Percentiles rank a stretch among this genome's conserved stretches.
These are phyloP conservation scores for Pseudochirops corinnae DNA, from an alignment of 2,797 vertebrate genomes.

Conservation along the genomic window DNA sequence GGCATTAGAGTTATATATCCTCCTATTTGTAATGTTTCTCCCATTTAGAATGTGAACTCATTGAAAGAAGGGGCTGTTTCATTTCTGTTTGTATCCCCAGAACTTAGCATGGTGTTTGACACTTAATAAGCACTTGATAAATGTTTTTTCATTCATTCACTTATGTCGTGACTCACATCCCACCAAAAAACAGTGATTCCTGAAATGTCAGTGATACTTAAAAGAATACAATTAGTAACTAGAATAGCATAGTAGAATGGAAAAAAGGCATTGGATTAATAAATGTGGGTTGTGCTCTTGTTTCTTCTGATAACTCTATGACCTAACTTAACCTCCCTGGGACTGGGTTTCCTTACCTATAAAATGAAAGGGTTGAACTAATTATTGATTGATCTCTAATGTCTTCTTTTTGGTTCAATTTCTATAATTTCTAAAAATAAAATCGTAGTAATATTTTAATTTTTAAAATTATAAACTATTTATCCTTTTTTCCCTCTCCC, in stretches of 20 bases:
- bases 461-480: not conserved
- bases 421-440: not conserved
- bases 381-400: not conserved
- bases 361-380: not conserved
- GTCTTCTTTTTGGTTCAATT: not conserved
- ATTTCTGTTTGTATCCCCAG: not conserved
- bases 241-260: not conserved
- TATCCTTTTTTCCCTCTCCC: not conserved
- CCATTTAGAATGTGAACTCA: not conserved
- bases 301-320: not conserved
- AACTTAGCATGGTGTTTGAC: too few species aligned
- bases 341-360: too few species aligned
- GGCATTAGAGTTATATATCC: not conserved
- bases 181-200: not conserved
- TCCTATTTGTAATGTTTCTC: not conserved
- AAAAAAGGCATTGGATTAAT: not conserved
- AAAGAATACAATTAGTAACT: not conserved
- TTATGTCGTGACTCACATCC: not conserved
- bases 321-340: not conserved
- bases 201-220: not conserved
- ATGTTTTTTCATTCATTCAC: not conserved
- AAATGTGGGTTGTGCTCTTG: not conserved
- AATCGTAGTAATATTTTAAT: not conserved
- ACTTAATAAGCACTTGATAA: not conserved
- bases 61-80: not conserved